Base-by-base conservation (phyloP, 2,888 invertebrate genomes). In the Caenorhabditis plicata region DNA sequence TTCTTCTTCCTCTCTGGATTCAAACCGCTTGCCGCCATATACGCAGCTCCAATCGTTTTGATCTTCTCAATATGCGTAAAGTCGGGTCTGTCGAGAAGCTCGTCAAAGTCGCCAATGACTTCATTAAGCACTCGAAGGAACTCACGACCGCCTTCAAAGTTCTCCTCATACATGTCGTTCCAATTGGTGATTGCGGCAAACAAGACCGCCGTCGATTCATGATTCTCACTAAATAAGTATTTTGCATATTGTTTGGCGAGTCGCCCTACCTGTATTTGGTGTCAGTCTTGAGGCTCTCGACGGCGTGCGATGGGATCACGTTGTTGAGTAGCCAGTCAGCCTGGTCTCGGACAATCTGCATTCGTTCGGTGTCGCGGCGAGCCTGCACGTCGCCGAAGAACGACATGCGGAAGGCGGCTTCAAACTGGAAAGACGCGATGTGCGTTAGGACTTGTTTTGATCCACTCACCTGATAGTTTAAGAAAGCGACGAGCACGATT, bases 161-260 rank as follows among this genome's bases (percentile, higher is more conserved):
- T 91, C 81, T 96, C 95, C 81, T 96, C 95, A 81, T 96, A 96
- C 87, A 96, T 89, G 83, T 95, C 94, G 79, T 92, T 92, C 82
- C 95, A 96, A 82, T 96, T 96, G 0, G 92, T 90, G 72, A 96
- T 92, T 76, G 90, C 91, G 7, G 94, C 95, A 81, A 96, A 96
- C 76, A 96, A 89, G 15, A 96, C 92, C 0, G 66, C 69, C 19
- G 60, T 55, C 5, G 64, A 61, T 41, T 57, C 55, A 32, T 69
- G 69, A 39, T 69, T 69, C 32, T 69, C 66, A 48, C n/a, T n/a
- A n/a, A n/a, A n/a, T n/a, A n/a, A n/a, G n/a, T n/a, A n/a, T n/a
- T n/a, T n/a, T n/a, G n/a, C n/a, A n/a, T n/a, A n/a, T n/a, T n/a
- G n/a, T n/a, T n/a, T n/a, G n/a, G n/a, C n/a, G n/a, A n/a, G n/a